Evolutionary conservation across 2,113 vertebrate genomes (phyloP), one percentile per base, ranked within the genome.

Genomic region (Saccopteryx bilineata): DNA sequence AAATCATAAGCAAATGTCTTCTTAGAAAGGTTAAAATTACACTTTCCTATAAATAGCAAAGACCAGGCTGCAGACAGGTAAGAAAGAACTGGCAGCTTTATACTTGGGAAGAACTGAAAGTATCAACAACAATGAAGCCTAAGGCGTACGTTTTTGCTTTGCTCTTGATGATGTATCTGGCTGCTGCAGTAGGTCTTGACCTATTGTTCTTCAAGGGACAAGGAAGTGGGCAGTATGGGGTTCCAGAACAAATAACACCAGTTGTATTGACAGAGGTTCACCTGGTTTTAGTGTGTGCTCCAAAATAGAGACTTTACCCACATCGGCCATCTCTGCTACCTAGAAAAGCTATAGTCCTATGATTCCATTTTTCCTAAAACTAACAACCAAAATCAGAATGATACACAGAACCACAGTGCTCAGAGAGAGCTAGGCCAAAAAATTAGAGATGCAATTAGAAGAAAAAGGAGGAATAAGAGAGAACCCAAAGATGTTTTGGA

Each of bases 41-140:
- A 72, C 93, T 87, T 92, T 71, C 18, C n/a, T 50, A 85, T 56
- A 76, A 89, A 88, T 90, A 95, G 75, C 75, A 91, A 91, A 96
- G 52, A 71, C 21, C 74, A 91, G 78, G 48, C 81, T 95, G 52
- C 56, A 95, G 78, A 74, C 63, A 94, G 85, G 63, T 91, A 82
- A 66, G 46, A 79, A 93, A 82, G 28, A 89, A 88, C 46, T 13
- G 28, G 61, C 31, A 84, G 87, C 33, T 84, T 94, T 46, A 58
- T 78, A 61, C 66, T 24, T 88, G 24, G 68, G 61, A 93, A 93
- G 48, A 81, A 85, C 19, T 92, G 52, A 61, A 90, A 92, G 52
- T 58, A 61, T 88, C 76, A 86, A 33, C 2, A 93, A 19, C 46
- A 21, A 76, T 58, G 63, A 92, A 94, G 46, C 69, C 48, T 69